Conservation (phyloP, 2,797 vertebrate genomes). For the Babyrousa celebensis region DNA sequence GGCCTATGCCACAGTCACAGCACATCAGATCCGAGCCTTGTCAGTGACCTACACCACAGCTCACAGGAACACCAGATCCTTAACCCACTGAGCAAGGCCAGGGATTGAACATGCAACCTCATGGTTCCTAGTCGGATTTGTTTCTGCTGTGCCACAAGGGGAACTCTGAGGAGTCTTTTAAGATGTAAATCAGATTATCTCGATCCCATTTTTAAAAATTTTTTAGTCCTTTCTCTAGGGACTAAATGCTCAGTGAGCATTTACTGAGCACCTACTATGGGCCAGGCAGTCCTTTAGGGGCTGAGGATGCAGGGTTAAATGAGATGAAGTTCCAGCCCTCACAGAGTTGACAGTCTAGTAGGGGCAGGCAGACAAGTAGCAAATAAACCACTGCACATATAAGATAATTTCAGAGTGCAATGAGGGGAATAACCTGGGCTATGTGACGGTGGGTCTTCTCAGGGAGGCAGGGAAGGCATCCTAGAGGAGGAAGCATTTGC, state of each 20-base stretch:
- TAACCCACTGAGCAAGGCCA: no score
- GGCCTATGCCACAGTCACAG: no score
- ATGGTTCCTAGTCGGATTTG: no score
- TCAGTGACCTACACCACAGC: no score
- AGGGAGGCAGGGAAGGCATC: neutral
- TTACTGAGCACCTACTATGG: neutral
- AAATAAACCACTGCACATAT: neutral
- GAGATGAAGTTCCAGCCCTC: neutral
- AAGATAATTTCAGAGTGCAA: neutral
- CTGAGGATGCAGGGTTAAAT: neutral
- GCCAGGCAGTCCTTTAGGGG: neutral
- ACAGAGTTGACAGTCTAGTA: neutral
- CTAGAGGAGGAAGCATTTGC: neutral
- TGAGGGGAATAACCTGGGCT: neutral
- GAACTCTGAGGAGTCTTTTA: neutral
- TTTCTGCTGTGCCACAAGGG: no score
- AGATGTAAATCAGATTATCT: neutral
- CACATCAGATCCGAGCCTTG: no score
- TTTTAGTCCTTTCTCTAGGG: neutral
- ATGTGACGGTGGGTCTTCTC: neutral
- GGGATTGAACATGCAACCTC: no score
- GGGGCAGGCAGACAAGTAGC: neutral
- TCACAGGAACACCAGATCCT: no score
- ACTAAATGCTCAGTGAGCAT: neutral
- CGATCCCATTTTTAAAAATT: neutral